Conservation (phyloP, 2,797 vertebrate genomes). For the Protonibea diacanthus region DNA sequence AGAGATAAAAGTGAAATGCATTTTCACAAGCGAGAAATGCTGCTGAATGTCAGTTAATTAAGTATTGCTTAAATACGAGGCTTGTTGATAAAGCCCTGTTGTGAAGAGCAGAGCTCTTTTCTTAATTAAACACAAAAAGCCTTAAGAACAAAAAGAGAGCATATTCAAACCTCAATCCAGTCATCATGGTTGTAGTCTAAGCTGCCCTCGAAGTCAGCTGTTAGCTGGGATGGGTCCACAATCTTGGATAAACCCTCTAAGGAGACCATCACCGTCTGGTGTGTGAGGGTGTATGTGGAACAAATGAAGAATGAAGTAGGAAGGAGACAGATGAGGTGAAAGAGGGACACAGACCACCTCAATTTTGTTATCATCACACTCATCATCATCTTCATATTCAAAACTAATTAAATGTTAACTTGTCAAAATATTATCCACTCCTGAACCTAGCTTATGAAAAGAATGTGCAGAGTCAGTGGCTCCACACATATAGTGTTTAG, state of each 20-base stretch:
- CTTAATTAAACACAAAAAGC: background rate
- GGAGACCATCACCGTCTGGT: conserved; percentile 97
- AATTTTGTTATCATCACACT: conserved; percentile 12
- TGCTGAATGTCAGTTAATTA: background rate
- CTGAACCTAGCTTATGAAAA: conserved; percentile 44
- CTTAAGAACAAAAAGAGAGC: background rate
- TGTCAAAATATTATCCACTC: conserved; percentile 37
- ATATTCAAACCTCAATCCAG: conserved; percentile 95
- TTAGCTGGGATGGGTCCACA: conserved; percentile 97
- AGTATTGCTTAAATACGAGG: background rate
- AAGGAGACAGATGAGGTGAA: background rate
- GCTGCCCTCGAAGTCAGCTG: conserved; percentile 96
- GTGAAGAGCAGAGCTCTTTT: background rate
- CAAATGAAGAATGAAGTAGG: background rate
- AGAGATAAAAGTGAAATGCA: background rate
- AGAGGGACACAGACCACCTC: background rate
- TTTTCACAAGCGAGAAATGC: background rate
- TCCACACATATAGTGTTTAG: conserved; percentile 48
- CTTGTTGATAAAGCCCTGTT: background rate
- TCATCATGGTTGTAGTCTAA: conserved; percentile 98
- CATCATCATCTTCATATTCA: conserved; percentile 10
- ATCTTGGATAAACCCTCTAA: conserved; percentile 98
- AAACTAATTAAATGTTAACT: conserved; percentile 20
- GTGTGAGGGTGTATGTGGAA: conserved; percentile 1
- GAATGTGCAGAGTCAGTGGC: conserved; percentile 52